These are phyloP conservation scores for Micropoecilia bifurca DNA, from an alignment of 2,797 vertebrate genomes.

Conservation along the genomic window DNA sequence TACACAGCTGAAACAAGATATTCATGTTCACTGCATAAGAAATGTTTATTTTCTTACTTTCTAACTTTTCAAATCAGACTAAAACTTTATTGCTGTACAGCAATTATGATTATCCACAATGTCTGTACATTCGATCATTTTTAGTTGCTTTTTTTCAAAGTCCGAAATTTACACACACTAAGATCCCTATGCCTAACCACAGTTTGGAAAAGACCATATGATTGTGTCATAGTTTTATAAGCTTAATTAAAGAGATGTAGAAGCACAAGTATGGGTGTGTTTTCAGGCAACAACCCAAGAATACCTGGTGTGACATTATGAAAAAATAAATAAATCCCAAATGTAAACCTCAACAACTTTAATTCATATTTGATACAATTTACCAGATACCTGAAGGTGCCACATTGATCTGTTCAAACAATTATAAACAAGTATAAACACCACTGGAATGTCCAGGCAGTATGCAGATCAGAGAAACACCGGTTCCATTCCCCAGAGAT, in stretches of 20 bases:
- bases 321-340: not conserved
- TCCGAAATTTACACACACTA: not conserved
- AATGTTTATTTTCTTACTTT: not conserved
- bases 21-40: not conserved
- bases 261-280: not conserved
- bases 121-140: not conserved
- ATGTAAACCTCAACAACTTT: not conserved
- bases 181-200: not conserved
- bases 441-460: not conserved
- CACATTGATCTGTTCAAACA: not conserved
- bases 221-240: not conserved
- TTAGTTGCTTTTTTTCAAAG: not conserved
- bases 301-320: not conserved
- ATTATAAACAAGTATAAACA: not conserved
- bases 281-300: not conserved
- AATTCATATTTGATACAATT: not conserved
- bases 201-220: not conserved
- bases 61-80: not conserved
- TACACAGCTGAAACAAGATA: fast-evolving
- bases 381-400: not conserved
- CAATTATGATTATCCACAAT: not conserved
- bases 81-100: not conserved
- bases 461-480: not conserved
- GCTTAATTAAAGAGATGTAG: not conserved
- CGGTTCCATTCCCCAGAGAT: not conserved